Percentiles rank a stretch among this genome's conserved stretches.
Evolutionary conservation across 2,888 invertebrate species (phyloP).

Genomic region (Schizotus pectinicornis): DNA sequence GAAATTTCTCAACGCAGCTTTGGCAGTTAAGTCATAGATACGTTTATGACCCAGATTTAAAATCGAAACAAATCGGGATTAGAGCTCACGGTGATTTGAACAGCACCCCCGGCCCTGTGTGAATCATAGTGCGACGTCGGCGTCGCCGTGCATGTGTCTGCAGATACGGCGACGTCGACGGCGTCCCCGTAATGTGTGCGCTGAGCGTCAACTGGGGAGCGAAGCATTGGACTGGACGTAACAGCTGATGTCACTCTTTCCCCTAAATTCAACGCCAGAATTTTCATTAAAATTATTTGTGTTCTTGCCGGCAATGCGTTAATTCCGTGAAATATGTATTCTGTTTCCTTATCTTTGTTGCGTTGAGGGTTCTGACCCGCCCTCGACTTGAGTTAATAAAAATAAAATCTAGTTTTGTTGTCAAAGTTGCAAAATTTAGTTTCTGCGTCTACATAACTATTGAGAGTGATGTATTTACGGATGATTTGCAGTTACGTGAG

Average conservation of each 20-base stretch:
- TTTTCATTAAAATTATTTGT: constrained; percentile 61
- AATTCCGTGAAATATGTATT: constrained; percentile 60
- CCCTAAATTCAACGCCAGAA: constrained; percentile 53
- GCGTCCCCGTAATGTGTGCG: constrained; percentile 51
- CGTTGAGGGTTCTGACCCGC: constrained; percentile 45
- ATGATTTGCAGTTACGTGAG: constrained; percentile 17
- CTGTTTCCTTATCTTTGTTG: constrained; percentile 52
- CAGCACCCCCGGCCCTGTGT: constrained; percentile 47
- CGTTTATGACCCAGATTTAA: constrained; percentile 56
- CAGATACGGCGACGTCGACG: constrained; percentile 30
- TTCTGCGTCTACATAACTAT: neutral
- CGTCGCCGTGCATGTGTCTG: constrained; percentile 19
- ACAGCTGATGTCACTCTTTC: constrained; percentile 62
- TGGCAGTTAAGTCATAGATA: constrained; percentile 31
- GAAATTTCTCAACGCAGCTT: constrained; percentile 28
- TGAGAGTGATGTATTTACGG: neutral
- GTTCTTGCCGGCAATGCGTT: constrained; percentile 52
- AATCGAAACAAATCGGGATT: constrained; percentile 59
- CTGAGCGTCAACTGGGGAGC: constrained; percentile 56
- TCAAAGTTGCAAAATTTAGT: neutral
- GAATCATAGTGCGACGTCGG: constrained; percentile 10
- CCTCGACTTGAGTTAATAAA: too few relatives aligned
- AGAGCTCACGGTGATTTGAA: constrained; percentile 57
- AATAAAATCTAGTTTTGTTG: too few relatives aligned
- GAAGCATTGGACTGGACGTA: constrained; percentile 60